Base-by-base conservation (phyloP, 2,113 vertebrate genomes). In the Pluvianellus socialis region DNA sequence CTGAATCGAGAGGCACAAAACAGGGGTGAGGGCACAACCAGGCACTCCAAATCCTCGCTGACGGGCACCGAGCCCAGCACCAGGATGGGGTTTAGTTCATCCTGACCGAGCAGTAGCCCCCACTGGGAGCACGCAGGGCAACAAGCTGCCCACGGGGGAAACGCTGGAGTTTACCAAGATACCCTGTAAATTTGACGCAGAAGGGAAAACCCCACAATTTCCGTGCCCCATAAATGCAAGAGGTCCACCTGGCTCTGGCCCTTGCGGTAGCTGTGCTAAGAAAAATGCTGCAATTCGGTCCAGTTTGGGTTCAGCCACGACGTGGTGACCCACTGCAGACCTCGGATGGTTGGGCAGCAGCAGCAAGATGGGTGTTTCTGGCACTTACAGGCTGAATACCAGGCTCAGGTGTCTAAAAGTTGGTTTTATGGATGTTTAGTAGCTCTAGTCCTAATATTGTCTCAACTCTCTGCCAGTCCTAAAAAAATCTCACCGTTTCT, bases 261-360 rank as follows among this genome's bases (percentile, higher is more conserved):
- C 52, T 52, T 7, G 2, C 6, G 5, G 27, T 35, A 33, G 18
- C 23, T 14, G 16, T 6, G 14, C 33, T 9, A 14, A 12, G 32
- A 52, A 79, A 67, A 53, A 26, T 1, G 3, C 15, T 66, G 40
- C 38, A 8, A 0, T 24, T 45, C 0, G 0, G 9, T 20, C 35
- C 4, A 4, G 26, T n/a, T 76, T 65, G 33, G 38, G 38, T 33
- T 35, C 52, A 32, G 10, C 9, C 38, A 45, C 33, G 27, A 7
- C 27, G 12, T 0, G 9, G n/a, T 47, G 33, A 26, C n/a, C 79
- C 4, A 13, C 24, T 35, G 52, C 30, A 73, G 40, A 14, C 10
- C 15, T 22, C 24, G 38, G 38, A 5, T 12, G 4, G 59, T 5
- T 17, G 18, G 42, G 42, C 49, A 77, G 50, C 59, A 52, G 30